These are phyloP conservation scores for Phoxinus phoxinus DNA, from an alignment of 2,113 vertebrate species.

Conservation along the genomic window DNA sequence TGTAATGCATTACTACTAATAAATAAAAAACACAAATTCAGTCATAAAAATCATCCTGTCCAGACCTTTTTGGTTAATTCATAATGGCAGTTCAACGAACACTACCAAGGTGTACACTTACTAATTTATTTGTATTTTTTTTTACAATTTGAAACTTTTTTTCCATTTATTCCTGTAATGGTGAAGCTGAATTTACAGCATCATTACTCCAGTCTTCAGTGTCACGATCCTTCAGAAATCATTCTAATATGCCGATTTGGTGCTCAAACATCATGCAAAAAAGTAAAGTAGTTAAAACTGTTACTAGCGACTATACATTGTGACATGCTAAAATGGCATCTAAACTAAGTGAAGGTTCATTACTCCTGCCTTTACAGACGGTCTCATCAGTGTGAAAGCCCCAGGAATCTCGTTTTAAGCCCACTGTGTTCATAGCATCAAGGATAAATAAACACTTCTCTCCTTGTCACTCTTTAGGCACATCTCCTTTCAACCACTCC, in stretches of 20 bases:
- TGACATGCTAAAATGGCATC: neutral
- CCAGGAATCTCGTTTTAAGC: conserved; percentile 63
- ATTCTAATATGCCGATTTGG: neutral
- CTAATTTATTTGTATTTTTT: neutral
- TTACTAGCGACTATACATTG: neutral
- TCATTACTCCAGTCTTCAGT: neutral
- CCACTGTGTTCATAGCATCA: conserved; percentile 57
- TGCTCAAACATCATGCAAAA: neutral
- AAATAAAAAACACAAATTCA: neutral
- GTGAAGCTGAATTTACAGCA: neutral
- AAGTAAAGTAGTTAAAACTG: neutral
- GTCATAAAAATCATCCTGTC: neutral
- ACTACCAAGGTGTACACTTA: neutral
- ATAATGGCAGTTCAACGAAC: neutral
- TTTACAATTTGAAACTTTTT: neutral
- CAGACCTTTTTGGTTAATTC: neutral
- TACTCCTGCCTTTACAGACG: neutral
- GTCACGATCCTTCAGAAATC: neutral
- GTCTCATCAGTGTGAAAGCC: conserved; percentile 62
- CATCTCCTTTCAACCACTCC: conserved; percentile 40
- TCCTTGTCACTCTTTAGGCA: conserved; percentile 55
- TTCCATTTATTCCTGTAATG: neutral
- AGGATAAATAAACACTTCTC: conserved; percentile 53
- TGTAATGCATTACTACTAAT: neutral
- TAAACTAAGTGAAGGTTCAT: conserved; percentile 20